Base-by-base conservation (phyloP, 2,888 invertebrate genomes). In the Camptogramma bilineatum region DNA sequence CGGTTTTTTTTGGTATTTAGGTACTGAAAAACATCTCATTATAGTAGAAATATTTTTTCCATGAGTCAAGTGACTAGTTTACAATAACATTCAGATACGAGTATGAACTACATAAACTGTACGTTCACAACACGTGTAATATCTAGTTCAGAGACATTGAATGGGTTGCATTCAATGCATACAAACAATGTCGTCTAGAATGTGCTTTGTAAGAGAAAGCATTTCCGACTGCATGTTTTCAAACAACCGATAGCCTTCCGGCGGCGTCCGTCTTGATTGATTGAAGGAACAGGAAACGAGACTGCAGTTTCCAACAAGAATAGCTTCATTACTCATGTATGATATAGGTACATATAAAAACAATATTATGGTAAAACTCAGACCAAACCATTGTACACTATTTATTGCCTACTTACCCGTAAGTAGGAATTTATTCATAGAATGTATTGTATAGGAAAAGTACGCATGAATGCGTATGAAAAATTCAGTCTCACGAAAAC, bases 231-330 rank as follows among this genome's bases (percentile, higher is more conserved):
- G 68, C 64, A 70, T 73, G 73, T 80, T 79, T 74, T 79, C 75
- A 73, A 70, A 78, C 79, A 80, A 78, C 76, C 73, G 75, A 76
- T 75, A 74, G 75, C 61, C 77, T 83, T 81, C 81, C 79, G 42
- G 42, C 79, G 42, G 42, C 42, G 24, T 34, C 18, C 13, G 72
- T 77, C 73, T 73, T 76, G 75, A 71, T 64, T 65, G 68, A 69
- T 72, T 58, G 66, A 69, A 9, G n/a, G 8, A 42, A 24, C 19
- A 52, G 52, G 19, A 52, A 39, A 31, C 51, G 5, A n/a, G 4
- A 50, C 28, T 50, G 24, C n/a, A 24, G 24, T 50, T 24, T n/a
- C 24, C 16, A 16, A 28, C 24, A 50, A 39, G 9, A 13, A 39
- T 39, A 13, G 34, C 34, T 39, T 39, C 34, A 39, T 39, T 28